Evolutionary conservation across 2,113 vertebrate genomes (phyloP).

Genomic region (Mormoops blainvillei): DNA sequence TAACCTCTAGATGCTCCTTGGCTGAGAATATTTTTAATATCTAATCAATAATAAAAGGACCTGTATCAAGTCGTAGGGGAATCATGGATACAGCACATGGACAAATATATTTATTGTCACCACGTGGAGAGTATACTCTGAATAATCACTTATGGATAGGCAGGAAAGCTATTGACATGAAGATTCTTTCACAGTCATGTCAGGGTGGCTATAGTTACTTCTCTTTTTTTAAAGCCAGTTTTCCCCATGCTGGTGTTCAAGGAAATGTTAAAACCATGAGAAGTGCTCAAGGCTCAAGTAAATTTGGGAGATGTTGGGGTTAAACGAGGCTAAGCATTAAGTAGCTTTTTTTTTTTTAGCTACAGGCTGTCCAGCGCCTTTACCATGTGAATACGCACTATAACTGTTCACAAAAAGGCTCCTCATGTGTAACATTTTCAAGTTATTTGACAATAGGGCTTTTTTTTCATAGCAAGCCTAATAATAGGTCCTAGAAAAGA

Average conservation of each 20-base stretch:
- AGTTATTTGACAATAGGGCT: background rate
- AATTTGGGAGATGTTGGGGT: background rate
- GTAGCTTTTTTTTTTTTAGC: background rate
- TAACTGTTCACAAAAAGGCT: background rate
- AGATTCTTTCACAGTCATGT: background rate
- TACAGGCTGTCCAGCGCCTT: background rate
- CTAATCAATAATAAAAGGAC: background rate
- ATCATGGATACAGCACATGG: background rate
- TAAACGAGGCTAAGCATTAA: background rate
- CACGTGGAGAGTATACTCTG: fast-evolving
- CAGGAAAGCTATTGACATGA: background rate
- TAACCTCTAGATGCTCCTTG: background rate
- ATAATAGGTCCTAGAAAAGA: slow-evolving; percentile 18
- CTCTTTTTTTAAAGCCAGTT: background rate
- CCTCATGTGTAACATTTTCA: background rate
- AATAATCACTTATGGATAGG: background rate
- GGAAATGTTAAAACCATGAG: background rate
- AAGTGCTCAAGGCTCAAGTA: background rate
- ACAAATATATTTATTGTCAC: background rate
- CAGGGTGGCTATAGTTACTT: background rate
- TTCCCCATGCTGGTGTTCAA: background rate
- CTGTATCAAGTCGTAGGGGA: background rate
- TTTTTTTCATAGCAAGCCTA: background rate
- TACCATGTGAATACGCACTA: background rate
- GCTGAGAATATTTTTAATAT: background rate